Percentiles rank a stretch among this genome's conserved stretches.
Conservation (phyloP, 1,140 invertebrate genomes). For the Neodiprion pinetum region DNA sequence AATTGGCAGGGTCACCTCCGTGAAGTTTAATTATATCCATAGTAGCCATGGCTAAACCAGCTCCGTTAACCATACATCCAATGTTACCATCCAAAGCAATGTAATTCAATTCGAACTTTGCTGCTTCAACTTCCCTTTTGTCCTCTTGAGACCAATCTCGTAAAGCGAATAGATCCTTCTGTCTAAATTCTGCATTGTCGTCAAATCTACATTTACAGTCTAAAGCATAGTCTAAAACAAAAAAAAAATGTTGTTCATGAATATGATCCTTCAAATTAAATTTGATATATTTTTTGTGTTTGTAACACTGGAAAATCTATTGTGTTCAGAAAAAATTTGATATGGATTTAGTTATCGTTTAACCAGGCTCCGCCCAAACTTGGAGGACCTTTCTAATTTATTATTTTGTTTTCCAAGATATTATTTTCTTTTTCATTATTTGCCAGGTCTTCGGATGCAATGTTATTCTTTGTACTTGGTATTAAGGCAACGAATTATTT, state of each 20-base stretch:
- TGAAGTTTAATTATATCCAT: slow-evolving; percentile 97
- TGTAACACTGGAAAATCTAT: background rate
- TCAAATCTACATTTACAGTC: slow-evolving; percentile 97
- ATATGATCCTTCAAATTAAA: slow-evolving; percentile 10
- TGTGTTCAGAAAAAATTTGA: background rate
- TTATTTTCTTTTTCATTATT: too few relatives aligned
- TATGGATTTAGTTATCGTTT: too few relatives aligned
- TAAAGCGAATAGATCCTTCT: slow-evolving; percentile 87
- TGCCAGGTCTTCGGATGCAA: too few relatives aligned
- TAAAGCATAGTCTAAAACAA: slow-evolving; percentile 81
- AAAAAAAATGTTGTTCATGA: slow-evolving; percentile 28
- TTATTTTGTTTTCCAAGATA: too few relatives aligned
- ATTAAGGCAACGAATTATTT: too few relatives aligned
- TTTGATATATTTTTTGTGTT: background rate
- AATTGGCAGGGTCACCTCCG: slow-evolving; percentile 94
- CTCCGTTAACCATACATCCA: slow-evolving; percentile 91
- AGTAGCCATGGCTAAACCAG: slow-evolving; percentile 98
- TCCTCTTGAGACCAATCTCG: slow-evolving; percentile 94
- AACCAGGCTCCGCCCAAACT: too few relatives aligned
- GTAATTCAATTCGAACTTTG: slow-evolving; percentile 93
- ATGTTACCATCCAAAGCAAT: slow-evolving; percentile 94
- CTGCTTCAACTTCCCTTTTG: slow-evolving; percentile 91
- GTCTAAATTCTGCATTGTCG: slow-evolving; percentile 94
- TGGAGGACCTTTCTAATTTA: too few relatives aligned
- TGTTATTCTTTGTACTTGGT: too few relatives aligned